Evolutionary conservation across 2,113 vertebrate genomes (phyloP).

Genomic region (Coreoperca whiteheadi): DNA sequence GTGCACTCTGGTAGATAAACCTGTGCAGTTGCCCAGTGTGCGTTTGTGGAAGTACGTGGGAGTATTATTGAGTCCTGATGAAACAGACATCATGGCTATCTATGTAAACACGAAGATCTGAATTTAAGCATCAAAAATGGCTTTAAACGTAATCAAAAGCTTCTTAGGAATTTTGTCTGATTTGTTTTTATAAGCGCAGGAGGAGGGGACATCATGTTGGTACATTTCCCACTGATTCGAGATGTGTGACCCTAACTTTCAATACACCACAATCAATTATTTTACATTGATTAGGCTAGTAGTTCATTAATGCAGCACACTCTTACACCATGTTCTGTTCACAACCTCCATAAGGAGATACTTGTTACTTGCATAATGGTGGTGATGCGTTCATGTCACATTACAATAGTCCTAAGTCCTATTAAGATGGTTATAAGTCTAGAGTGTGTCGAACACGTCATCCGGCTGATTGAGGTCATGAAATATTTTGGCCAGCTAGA

Average conservation of each 20-base stretch:
- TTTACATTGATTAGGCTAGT: conserved; percentile 41
- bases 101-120: conserved; percentile 7
- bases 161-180: background rate
- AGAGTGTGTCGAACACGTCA: conserved; percentile 76
- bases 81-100: conserved; percentile 23
- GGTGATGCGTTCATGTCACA: conserved; percentile 55
- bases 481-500: conserved; percentile 18
- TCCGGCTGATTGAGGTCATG: conserved; percentile 30
- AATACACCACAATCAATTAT: background rate
- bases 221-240: background rate
- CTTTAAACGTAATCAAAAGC: background rate
- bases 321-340: background rate
- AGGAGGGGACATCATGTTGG: background rate
- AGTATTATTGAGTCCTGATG: conserved; percentile 50
- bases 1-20: conserved; percentile 83
- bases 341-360: conserved; percentile 10
- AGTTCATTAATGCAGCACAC: background rate
- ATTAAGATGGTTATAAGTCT: conserved; percentile 67
- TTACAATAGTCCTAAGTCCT: conserved; percentile 72
- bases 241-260: background rate
- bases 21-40: conserved; percentile 29
- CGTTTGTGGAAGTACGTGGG: conserved; percentile 25
- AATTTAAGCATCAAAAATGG: background rate
- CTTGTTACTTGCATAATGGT: conserved; percentile 65
- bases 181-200: background rate